phyloP scores from a whole-genome alignment of 2,797 vertebrate genomes.

The Pipistrellus kuhlii region DNA sequence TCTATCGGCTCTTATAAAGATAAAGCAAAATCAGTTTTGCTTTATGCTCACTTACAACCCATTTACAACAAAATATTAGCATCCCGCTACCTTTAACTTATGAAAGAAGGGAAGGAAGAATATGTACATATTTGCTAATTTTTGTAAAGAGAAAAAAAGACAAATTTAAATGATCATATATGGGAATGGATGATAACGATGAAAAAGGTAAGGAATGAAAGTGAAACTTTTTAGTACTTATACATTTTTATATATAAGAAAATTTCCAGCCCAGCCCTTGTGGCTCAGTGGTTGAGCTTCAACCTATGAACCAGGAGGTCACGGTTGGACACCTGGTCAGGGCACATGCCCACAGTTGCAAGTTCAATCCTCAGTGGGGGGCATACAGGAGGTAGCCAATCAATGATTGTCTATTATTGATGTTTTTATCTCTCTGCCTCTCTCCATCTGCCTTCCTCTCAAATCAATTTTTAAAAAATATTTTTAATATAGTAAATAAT shows the following conservation, averaged over 20 bases:
- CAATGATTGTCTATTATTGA: too few relatives aligned
- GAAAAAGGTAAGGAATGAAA: not conserved
- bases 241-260: not conserved
- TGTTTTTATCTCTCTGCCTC: too few relatives aligned
- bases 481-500: not conserved
- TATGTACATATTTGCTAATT: not conserved
- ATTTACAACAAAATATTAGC: constrained; percentile 20
- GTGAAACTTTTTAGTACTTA: not conserved
- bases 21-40: not conserved
- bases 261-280: too few relatives aligned
- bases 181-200: not conserved
- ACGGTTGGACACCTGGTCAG: too few relatives aligned
- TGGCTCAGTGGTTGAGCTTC: too few relatives aligned
- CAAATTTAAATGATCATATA: not conserved
- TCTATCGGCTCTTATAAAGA: not conserved
- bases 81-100: not conserved
- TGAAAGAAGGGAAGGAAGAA: not conserved
- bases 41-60: not conserved
- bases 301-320: too few relatives aligned
- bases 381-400: too few relatives aligned
- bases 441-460: too few relatives aligned
- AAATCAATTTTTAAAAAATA: too few relatives aligned
- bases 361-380: too few relatives aligned
- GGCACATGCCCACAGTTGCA: too few relatives aligned
- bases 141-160: constrained; percentile 67